A percentile compares a stretch with the other conserved stretches of the same genome.
Conservation (phyloP, 2,797 vertebrate genomes). For the Rhynchotus rufescens region DNA sequence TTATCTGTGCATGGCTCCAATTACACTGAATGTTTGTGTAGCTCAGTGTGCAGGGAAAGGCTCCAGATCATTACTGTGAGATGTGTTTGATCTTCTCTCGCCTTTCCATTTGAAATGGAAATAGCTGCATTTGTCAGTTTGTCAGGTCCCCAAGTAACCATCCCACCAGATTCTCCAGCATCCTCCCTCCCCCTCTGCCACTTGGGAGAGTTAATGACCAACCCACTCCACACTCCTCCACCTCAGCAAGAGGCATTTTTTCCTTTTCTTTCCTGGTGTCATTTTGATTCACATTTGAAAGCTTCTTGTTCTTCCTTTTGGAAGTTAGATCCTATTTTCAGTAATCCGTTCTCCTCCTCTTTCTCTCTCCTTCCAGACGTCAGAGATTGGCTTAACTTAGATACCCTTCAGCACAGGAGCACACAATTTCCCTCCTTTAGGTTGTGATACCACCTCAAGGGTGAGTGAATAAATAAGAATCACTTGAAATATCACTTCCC, state of each 20-base stretch:
- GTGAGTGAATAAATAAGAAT: not conserved
- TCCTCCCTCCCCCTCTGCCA: slow-evolving; percentile 6
- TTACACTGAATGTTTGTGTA: slow-evolving; percentile 44
- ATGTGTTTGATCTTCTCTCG: slow-evolving; percentile 70
- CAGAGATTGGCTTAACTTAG: not conserved
- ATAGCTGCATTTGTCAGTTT: slow-evolving; percentile 74
- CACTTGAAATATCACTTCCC: not conserved
- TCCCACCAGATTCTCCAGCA: slow-evolving; percentile 33
- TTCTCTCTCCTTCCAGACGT: not conserved
- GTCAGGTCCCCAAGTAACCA: slow-evolving; percentile 67
- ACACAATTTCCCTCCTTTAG: not conserved
- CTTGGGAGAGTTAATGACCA: slow-evolving; percentile 33
- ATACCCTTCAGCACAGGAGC: not conserved
- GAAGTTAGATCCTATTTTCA: not conserved
- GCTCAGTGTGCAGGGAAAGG: slow-evolving; percentile 27
- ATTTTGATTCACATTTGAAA: slow-evolving; percentile 34
- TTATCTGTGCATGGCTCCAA: slow-evolving; percentile 55
- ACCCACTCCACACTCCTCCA: not conserved
- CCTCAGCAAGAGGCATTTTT: not conserved
- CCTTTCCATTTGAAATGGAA: slow-evolving; percentile 77
- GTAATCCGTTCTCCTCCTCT: not conserved
- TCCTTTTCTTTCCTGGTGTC: not conserved
- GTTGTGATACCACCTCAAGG: not conserved
- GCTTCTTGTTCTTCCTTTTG: not conserved
- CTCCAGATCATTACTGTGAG: slow-evolving; percentile 59